Conservation (phyloP, 2,113 vertebrate species). For the Zapornia atra region DNA sequence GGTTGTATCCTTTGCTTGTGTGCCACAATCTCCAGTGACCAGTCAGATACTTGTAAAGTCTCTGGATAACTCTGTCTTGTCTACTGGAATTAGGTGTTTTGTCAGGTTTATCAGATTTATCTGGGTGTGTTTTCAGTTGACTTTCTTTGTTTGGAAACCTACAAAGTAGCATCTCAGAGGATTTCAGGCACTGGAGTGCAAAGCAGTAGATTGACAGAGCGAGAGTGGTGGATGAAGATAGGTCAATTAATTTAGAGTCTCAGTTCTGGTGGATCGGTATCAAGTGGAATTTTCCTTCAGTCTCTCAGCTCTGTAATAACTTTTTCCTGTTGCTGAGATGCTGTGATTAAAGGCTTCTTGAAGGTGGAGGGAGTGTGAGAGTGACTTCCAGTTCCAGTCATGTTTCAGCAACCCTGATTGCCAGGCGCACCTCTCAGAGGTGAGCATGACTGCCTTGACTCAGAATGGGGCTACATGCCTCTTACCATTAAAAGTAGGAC, state of each 20-base stretch:
- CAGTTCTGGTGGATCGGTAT: background rate
- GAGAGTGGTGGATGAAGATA: background rate
- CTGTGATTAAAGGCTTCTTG: background rate
- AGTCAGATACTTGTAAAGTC: too few species aligned
- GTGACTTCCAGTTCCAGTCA: background rate
- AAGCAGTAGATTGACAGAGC: background rate
- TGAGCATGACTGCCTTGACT: background rate
- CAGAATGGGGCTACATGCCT: background rate
- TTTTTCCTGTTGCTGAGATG: slow-evolving; percentile 13
- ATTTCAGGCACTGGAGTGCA: background rate
- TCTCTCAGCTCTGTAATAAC: background rate
- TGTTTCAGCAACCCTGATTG: background rate
- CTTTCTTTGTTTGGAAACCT: slow-evolving; percentile 5
- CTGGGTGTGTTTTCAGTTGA: background rate
- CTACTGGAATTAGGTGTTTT: background rate
- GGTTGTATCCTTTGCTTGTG: too few species aligned
- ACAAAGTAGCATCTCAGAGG: background rate
- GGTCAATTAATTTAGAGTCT: slow-evolving; percentile 17
- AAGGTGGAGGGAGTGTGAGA: background rate
- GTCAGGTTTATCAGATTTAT: background rate
- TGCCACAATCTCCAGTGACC: too few species aligned
- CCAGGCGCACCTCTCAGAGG: background rate
- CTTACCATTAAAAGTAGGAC: background rate
- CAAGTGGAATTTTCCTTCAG: slow-evolving; percentile 23
- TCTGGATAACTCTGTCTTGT: background rate